Evolutionary conservation across 2,113 vertebrate species (phyloP), one percentile per base, ranked within the genome.

Genomic region (Bothrops jararaca): DNA sequence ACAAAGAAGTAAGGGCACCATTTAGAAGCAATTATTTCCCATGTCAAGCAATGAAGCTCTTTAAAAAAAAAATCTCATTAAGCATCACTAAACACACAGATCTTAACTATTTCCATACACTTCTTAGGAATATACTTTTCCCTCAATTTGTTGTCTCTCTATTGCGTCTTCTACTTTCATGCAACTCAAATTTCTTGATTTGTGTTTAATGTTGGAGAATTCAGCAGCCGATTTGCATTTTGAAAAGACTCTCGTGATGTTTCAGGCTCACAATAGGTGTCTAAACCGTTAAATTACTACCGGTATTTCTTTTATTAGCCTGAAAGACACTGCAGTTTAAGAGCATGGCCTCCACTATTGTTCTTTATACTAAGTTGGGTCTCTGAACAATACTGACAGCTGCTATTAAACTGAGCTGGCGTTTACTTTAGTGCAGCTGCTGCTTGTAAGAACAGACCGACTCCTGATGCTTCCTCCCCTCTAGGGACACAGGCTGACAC

Each of bases 371-470:
- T 94, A 97, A 98, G 98, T 98, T 85, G 89, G 96, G 97, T 94
- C 97, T 97, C 98, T 98, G 97, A 98, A 99, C 98, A 98, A 98
- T 98, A 98, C 98, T 98, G 98, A 98, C 98, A 99, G 99, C 98
- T 99, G 98, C 98, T 98, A 98, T 98, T 97, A 98, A 98, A 98
- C 97, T 96, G 95, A 96, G 97, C 97, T 23, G 85, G 90, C 50
- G 95, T 96, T 97, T 96, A 97, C 96, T 96, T 97, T 93, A 0
- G 89, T 85, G 92, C 98, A 98, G 98, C 98, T 98, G 98, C 97
- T 0, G 95, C 94, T 94, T 94, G 97, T 97, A 97, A 96, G 95
- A 97, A 97, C 95, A 98, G 98, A 97, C 97, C 97, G 94, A 94
- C 96, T 97, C 96, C 96, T 92, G 87, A 97, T 94, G 96, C 94